phyloP scores from a whole-genome alignment of 2,113 vertebrate species.

The Salvelinus fontinalis region DNA sequence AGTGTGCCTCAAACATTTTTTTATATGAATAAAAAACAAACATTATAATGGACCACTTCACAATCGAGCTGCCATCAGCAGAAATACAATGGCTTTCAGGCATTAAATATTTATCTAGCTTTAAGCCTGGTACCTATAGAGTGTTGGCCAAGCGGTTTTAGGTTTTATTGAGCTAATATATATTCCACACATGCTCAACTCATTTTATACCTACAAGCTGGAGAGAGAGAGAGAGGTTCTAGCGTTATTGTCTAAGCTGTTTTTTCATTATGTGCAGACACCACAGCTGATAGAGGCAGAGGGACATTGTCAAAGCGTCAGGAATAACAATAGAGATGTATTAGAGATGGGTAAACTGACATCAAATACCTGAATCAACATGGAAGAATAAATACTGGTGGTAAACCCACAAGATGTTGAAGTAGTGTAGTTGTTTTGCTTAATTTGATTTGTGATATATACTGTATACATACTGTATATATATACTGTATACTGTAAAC shows the following conservation, averaged over 20 bases:
- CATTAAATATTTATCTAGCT: conserved; percentile 87
- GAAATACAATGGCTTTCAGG: conserved; percentile 77
- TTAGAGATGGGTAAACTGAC: not conserved
- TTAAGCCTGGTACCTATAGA: conserved; percentile 51
- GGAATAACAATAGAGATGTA: not conserved
- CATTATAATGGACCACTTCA: conserved; percentile 78
- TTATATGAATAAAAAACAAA: conserved; percentile 79
- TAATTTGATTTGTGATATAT: not conserved
- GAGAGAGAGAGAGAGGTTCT: not conserved
- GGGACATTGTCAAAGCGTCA: conserved; percentile 34
- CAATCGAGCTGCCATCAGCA: conserved; percentile 81
- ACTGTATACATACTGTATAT: not conserved
- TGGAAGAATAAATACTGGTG: conserved; percentile 1
- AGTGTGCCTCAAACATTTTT: conserved; percentile 58
- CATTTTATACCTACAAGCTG: conserved; percentile 36
- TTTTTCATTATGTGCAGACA: conserved; percentile 33
- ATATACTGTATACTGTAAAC: not conserved
- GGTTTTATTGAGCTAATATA: conserved; percentile 68
- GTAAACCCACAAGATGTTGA: not conserved
- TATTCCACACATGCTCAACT: conserved; percentile 52
- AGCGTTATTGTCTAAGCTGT: conserved; percentile 17
- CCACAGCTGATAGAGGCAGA: conserved; percentile 32
- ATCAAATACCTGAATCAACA: conserved; percentile 14
- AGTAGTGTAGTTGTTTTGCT: not conserved
- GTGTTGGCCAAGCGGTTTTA: conserved; percentile 18